These are phyloP conservation scores for Leptinotarsa defecta DNA, from an alignment of 1,140 invertebrate genomes.

Conservation along the genomic window DNA sequence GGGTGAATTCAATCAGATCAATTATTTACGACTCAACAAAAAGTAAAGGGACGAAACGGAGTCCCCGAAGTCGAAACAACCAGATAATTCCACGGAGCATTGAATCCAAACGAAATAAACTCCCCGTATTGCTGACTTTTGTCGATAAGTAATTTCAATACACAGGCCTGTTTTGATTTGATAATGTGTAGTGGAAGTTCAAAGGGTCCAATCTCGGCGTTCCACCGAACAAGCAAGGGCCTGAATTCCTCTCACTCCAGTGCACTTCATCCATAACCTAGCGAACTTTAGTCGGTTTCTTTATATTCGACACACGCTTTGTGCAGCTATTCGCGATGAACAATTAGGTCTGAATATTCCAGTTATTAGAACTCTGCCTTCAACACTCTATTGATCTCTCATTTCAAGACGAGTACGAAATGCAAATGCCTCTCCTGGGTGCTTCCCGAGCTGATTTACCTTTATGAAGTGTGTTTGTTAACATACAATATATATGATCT, in stretches of 20 bases:
- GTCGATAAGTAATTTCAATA: no score
- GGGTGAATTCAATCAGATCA: no score
- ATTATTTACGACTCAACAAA: no score
- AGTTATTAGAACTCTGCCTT: not conserved
- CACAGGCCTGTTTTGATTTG: no score
- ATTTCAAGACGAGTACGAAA: not conserved
- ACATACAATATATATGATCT: no score
- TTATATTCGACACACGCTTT: slow-evolving; percentile 6
- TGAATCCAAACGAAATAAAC: no score
- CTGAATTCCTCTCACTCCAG: not conserved
- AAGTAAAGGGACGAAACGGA: no score
- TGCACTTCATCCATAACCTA: not conserved
- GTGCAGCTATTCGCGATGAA: not conserved
- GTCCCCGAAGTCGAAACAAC: no score
- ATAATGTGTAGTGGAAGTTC: not conserved
- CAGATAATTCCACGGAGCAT: no score
- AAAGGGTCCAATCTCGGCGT: slow-evolving; percentile 1
- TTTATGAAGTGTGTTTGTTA: no score
- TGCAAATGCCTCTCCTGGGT: not conserved
- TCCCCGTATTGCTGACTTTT: no score
- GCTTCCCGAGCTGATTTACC: no score
- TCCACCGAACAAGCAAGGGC: not conserved
- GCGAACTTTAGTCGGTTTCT: not conserved
- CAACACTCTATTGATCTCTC: not conserved
- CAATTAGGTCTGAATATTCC: slow-evolving; percentile 2